phyloP scores from a whole-genome alignment of 2,888 invertebrate species.

The Tanypteryx hageni region DNA sequence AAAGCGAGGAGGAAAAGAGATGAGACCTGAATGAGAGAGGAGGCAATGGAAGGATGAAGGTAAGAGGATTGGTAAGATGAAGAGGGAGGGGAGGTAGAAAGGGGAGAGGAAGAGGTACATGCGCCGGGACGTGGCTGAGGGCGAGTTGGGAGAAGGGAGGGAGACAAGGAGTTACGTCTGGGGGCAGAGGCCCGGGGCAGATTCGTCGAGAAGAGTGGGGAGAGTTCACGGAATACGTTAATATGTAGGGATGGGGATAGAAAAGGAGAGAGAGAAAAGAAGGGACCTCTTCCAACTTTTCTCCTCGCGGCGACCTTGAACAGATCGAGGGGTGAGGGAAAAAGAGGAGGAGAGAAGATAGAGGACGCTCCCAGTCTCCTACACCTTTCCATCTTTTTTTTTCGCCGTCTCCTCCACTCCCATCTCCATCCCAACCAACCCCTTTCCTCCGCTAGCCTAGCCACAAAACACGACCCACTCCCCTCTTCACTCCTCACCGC shows the following conservation, averaged over 20 bases:
- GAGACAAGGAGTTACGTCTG: constrained; percentile 10
- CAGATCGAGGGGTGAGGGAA: neutral
- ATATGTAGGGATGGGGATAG: neutral
- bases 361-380: constrained; percentile 17
- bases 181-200: constrained; percentile 22
- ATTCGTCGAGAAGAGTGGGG: neutral
- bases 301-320: neutral
- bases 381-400: neutral
- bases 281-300: constrained; percentile 20
- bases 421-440: neutral
- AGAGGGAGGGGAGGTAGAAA: neutral
- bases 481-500: neutral
- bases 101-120: neutral
- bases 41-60: neutral
- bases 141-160: neutral
- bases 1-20: neutral
- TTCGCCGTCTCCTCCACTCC: constrained; percentile 25
- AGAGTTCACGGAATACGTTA: constrained; percentile 1
- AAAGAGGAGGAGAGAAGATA: neutral
- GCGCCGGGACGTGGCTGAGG: neutral
- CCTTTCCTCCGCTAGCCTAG: neutral
- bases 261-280: neutral
- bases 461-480: constrained; percentile 7
- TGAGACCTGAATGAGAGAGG: neutral
- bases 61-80: neutral